Base-by-base conservation (phyloP, 2,797 vertebrate genomes). In the Mus spretus region DNA sequence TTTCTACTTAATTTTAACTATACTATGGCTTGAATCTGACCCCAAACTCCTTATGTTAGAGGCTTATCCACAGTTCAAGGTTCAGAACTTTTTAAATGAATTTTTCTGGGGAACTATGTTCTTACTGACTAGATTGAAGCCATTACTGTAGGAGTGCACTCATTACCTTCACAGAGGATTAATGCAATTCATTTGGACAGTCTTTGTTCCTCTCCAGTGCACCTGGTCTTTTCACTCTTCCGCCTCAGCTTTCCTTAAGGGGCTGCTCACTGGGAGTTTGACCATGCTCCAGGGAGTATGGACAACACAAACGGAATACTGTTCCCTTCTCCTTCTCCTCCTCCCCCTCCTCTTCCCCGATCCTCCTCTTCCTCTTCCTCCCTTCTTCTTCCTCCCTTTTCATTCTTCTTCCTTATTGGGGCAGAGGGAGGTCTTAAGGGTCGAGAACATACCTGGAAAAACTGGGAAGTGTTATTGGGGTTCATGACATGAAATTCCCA, bases 1-100 rank as follows among this genome's bases (percentile, higher is more conserved):
- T n/a, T 59, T 37, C 24, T 22, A 82, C 13, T 85, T 53, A 93
- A 57, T 91, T 92, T 79, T 26, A 90, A 95, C 50, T 83, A 19
- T 55, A 14, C n/a, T 63, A 17, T 4, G 55, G 22, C 72, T 72
- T 67, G 24, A 90, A 31, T 81, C 47, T 40, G 26, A 59, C 19
- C 6, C 44, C 3, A 50, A 65, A 77, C 24, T 22, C 4, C n/a
- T 57, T 74, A 40, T 14, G 11, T 37, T 53, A 26, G 34, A 72
- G 63, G 83, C 26, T 44, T 83, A 77, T 40, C 65, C 47, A 20
- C 19, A 94, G 31, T 44, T 74, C 37, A 74, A 74, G 37, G 37
- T 15, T 72, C n/a, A 55, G 34, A 87, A 55, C 50, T 55, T 87
- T 78, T 65, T 34, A 65, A 67, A 85, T 67, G n/a, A 85, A 67